phyloP scores from a whole-genome alignment of 2,888 invertebrate genomes.

The Chrysodeixis includens region DNA sequence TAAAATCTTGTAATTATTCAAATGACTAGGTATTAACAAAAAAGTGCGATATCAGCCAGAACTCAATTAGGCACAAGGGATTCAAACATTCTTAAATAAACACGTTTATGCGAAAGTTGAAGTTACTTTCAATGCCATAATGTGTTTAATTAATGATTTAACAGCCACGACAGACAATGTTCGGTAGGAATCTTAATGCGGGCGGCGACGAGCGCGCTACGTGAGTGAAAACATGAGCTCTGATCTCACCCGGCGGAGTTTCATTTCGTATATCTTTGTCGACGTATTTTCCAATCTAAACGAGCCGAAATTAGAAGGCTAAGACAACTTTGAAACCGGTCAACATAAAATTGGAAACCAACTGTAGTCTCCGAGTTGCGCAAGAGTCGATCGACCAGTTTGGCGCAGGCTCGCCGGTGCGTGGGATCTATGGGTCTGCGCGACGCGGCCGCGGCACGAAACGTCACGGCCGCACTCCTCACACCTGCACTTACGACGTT shows the following conservation, averaged over 20 bases:
- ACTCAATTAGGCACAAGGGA: constrained; percentile 13
- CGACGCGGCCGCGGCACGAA: constrained; percentile 26
- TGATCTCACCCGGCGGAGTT: constrained; percentile 64
- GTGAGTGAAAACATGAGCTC: constrained; percentile 63
- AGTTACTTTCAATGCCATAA: constrained; percentile 57
- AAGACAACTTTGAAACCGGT: constrained; percentile 87
- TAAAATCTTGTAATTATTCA: too few species aligned
- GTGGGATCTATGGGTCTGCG: constrained; percentile 80
- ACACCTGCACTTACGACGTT: constrained; percentile 69
- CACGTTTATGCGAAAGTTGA: constrained; percentile 45
- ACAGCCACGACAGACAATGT: constrained; percentile 58
- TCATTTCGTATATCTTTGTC: constrained; percentile 70
- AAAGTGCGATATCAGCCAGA: constrained; percentile 17
- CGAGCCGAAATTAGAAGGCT: constrained; percentile 89
- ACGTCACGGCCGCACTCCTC: constrained; percentile 42
- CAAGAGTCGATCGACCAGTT: constrained; percentile 85
- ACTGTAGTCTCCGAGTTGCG: constrained; percentile 86
- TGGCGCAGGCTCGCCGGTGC: constrained; percentile 76
- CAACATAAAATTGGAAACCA: constrained; percentile 90
- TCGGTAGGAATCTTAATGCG: constrained; percentile 61
- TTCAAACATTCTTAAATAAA: constrained; percentile 11
- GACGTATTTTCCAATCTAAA: constrained; percentile 87
- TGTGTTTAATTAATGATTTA: constrained; percentile 64
- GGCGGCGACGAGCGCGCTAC: constrained; percentile 48
- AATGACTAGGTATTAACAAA: too few species aligned